phyloP scores from a whole-genome alignment of 2,888 invertebrate genomes.

The Neoitamus cyanurus region DNA sequence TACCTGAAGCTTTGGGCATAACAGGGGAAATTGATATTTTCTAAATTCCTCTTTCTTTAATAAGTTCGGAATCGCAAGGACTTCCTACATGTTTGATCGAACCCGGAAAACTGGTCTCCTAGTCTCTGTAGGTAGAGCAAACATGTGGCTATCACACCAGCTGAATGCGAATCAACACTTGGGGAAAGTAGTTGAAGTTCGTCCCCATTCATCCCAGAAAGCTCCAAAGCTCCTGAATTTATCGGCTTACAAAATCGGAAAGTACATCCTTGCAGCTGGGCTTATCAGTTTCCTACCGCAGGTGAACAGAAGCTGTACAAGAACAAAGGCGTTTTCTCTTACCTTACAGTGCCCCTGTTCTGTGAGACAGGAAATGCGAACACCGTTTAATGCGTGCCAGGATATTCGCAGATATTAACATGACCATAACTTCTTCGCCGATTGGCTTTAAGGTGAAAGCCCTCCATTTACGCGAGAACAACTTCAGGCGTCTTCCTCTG shows the following conservation, averaged over 20 bases:
- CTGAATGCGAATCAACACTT: background rate
- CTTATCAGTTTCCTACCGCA: background rate
- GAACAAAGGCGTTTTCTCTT: background rate
- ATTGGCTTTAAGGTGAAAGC: background rate
- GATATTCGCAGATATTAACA: background rate
- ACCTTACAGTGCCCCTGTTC: background rate
- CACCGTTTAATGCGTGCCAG: background rate
- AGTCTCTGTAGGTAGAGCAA: background rate
- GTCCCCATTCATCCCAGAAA: background rate
- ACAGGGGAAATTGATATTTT: background rate
- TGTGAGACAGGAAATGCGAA: background rate
- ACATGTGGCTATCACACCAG: background rate
- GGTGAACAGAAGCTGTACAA: background rate
- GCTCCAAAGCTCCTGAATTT: background rate
- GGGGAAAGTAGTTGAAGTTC: background rate
- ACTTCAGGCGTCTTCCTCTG: background rate
- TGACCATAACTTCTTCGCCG: background rate
- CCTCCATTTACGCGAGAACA: background rate
- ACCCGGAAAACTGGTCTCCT: background rate
- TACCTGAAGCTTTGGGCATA: background rate
- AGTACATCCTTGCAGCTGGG: background rate
- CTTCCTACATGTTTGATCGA: background rate
- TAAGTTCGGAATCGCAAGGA: background rate
- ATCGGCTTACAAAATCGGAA: background rate
- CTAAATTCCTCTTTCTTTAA: background rate